Conservation (phyloP, 2,888 invertebrate species). For the Rhagophthalmus giganteus region DNA sequence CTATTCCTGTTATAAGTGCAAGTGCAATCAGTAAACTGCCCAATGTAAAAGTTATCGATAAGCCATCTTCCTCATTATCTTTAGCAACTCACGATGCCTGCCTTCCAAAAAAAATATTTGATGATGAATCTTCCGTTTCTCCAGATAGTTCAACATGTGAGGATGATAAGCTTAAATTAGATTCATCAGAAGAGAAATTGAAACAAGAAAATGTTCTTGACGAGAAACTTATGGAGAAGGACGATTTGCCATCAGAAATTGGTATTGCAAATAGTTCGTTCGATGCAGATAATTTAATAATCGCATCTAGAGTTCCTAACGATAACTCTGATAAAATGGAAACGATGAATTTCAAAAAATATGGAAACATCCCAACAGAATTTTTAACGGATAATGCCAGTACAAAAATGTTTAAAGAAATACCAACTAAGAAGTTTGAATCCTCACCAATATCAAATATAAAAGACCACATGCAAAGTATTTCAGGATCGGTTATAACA, state of each 20-base stretch:
- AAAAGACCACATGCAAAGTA: slow-evolving; percentile 40
- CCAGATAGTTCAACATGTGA: slow-evolving; percentile 59
- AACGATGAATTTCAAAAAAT: slow-evolving; percentile 6
- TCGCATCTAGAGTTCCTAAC: slow-evolving; percentile 11
- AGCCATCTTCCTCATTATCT: slow-evolving; percentile 55
- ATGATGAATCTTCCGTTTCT: slow-evolving; percentile 65
- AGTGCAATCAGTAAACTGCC: slow-evolving; percentile 53
- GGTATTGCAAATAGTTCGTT: slow-evolving; percentile 12
- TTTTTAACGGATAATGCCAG: background rate
- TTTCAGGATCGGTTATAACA: slow-evolving; percentile 41
- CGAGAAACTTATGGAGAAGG: slow-evolving; percentile 33
- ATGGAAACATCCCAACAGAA: slow-evolving; percentile 43
- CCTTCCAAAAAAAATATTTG: slow-evolving; percentile 68
- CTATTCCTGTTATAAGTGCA: slow-evolving; percentile 54
- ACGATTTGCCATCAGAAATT: slow-evolving; percentile 17
- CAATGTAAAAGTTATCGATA: slow-evolving; percentile 56
- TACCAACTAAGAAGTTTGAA: slow-evolving; percentile 18
- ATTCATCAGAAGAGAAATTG: slow-evolving; percentile 44
- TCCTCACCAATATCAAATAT: slow-evolving; percentile 19
- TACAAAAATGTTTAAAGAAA: slow-evolving; percentile 5
- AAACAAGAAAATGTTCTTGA: slow-evolving; percentile 37
- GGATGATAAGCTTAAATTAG: slow-evolving; percentile 50
- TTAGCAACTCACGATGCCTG: slow-evolving; percentile 63
- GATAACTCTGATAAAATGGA: slow-evolving; percentile 28
- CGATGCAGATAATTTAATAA: slow-evolving; percentile 14